Base-by-base conservation (phyloP, 2,113 vertebrate species). In the Stegastes partitus region DNA sequence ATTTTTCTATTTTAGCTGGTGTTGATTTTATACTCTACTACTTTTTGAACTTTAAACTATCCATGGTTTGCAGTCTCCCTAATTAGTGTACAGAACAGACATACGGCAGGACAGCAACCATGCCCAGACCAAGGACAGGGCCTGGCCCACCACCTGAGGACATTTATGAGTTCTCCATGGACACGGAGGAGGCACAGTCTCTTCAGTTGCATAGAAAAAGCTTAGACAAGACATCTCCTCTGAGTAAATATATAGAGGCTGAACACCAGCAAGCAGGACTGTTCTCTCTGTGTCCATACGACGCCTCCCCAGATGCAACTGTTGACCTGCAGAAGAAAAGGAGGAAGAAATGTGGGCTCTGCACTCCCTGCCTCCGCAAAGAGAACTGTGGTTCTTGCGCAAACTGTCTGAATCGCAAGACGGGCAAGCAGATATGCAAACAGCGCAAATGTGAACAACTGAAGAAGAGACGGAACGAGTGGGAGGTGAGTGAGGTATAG, bases 391-490 rank as follows among this genome's bases (percentile, higher is more conserved):
- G 96, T 6, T 82, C 82, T n/a, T 98, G 97, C 44, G 87, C 85
- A 71, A 97, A 95, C 93, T 98, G 97, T 68, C 70, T 95, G 65
- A 97, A 97, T 85, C 95, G 96, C 55, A 95, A 93, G 80, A 96
- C 94, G 0, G 93, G 96, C 23, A 96, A 98, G 83, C 96, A 97
- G 90, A 97, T 97, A 87, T 98, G 96, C 87, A 96, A 95, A 74
- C 93, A 95, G 88, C 95, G 97, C 77, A 97, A 96, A 82, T 96
- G 95, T 67, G 92, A 96, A 14, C 90, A 94, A 88, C 94, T 97
- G 56, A 96, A 95, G 89, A 97, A 93, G 93, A 96, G 89, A 77
- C 88, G 47, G 55, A 68, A 31, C 8, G 77, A 84, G 59, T 78
- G 42, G 54, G 89, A 94, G 79, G 91, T 88, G 74, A 93, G 86